These are phyloP conservation scores for Ormia ochracea DNA, from an alignment of 2,888 invertebrate species.

Conservation along the genomic window DNA sequence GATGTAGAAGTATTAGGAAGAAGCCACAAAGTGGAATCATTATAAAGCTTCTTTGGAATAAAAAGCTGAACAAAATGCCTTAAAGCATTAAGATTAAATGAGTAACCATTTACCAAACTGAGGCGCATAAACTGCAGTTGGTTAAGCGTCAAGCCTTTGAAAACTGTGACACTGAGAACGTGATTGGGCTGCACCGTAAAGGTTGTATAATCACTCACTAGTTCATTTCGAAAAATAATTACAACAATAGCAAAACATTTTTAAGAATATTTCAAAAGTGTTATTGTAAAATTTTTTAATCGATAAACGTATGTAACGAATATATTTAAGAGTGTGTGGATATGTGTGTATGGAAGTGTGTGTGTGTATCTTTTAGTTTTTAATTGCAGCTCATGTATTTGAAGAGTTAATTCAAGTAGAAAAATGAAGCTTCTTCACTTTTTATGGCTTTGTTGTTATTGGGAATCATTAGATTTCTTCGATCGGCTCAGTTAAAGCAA, in stretches of 20 bases:
- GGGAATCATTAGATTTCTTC: conserved; percentile 18
- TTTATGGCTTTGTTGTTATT: conserved; percentile 7
- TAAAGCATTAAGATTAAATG: no score
- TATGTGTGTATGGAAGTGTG: not conserved
- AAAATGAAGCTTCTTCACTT: conserved; percentile 19
- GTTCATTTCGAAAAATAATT: not conserved
- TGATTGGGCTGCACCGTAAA: no score
- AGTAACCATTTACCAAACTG: no score
- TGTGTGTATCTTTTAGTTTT: not conserved
- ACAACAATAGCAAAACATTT: not conserved
- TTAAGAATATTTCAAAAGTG: conserved; percentile 13
- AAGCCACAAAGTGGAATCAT: no score
- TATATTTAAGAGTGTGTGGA: not conserved
- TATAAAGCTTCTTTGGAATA: no score
- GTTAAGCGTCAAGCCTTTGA: no score
- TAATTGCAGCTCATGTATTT: conserved; percentile 21
- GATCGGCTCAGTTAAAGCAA: conserved; percentile 7
- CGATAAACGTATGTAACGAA: not conserved
- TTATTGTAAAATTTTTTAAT: no score
- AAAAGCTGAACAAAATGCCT: no score
- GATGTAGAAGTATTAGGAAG: no score
- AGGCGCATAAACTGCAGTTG: no score
- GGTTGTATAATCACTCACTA: no score
- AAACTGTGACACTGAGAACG: no score
- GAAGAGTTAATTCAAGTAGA: conserved; percentile 25